Evolutionary conservation across 2,888 invertebrate species (phyloP).

Genomic region (Athripsodes cinereus): DNA sequence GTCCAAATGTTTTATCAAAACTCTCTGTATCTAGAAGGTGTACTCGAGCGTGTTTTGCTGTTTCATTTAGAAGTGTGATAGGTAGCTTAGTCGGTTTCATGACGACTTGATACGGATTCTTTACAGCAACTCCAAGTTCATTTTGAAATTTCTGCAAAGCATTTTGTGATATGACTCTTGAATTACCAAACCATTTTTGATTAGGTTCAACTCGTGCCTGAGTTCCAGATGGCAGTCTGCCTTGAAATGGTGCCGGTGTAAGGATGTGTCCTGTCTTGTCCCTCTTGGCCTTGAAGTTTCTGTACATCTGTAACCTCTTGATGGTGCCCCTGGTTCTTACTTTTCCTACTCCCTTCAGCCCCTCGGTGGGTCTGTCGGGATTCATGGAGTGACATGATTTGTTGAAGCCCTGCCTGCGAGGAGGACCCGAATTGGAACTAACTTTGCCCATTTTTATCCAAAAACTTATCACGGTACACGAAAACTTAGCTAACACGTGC

Average conservation of each 20-base stretch:
- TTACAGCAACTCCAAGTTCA: conserved; percentile 89
- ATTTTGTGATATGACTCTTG: conserved; percentile 90
- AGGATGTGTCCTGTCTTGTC: conserved; percentile 86
- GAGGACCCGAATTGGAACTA: conserved; percentile 63
- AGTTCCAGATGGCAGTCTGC: conserved; percentile 79
- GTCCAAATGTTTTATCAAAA: conserved; percentile 92
- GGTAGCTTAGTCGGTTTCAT: conserved; percentile 96
- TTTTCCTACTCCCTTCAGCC: conserved; percentile 78
- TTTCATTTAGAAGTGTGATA: conserved; percentile 89
- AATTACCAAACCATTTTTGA: conserved; percentile 99
- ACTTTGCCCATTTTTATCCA: conserved; percentile 64
- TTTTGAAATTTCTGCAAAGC: conserved; percentile 86
- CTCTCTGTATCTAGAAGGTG: conserved; percentile 95
- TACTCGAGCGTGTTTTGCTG: conserved; percentile 81
- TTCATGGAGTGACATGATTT: conserved; percentile 92
- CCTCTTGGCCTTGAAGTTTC: conserved; percentile 93
- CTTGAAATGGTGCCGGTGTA: conserved; percentile 94
- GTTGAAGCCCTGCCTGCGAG: conserved; percentile 80
- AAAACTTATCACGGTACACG: neutral
- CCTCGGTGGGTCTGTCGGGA: conserved; percentile 75
- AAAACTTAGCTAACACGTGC: conserved; percentile 15
- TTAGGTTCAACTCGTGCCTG: conserved; percentile 95
- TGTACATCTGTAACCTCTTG: conserved; percentile 95
- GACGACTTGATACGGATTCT: conserved; percentile 95
- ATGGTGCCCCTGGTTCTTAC: conserved; percentile 89